Conservation (phyloP, 2,113 vertebrate species). For the Gracilinanus agilis region DNA sequence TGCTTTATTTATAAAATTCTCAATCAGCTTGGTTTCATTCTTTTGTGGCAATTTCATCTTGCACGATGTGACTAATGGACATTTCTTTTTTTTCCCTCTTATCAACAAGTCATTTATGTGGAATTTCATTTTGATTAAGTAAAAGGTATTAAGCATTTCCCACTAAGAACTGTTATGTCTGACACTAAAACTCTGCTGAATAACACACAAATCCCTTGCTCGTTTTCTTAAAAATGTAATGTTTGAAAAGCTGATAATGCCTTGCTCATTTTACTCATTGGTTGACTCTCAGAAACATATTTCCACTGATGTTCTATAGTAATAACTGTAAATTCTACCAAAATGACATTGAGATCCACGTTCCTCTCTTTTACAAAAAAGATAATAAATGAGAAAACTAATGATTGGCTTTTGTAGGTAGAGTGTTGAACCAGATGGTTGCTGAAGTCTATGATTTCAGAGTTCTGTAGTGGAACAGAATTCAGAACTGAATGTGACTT, state of each 20-base stretch:
- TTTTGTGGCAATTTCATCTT: constrained; percentile 55
- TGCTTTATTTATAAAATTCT: constrained; percentile 52
- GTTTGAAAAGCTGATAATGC: constrained; percentile 63
- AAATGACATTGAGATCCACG: constrained; percentile 36
- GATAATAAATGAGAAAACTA: constrained; percentile 48
- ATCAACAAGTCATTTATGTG: constrained; percentile 65
- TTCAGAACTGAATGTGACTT: neutral
- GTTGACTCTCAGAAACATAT: constrained; percentile 65
- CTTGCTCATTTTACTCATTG: constrained; percentile 12
- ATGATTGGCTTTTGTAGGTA: neutral
- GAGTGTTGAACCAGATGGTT: neutral
- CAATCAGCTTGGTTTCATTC: constrained; percentile 67
- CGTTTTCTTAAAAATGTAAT: constrained; percentile 53
- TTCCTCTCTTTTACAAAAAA: constrained; percentile 24
- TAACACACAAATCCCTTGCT: constrained; percentile 67
- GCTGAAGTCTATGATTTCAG: neutral
- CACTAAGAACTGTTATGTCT: constrained; percentile 51
- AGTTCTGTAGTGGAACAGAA: neutral
- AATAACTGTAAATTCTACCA: constrained; percentile 57
- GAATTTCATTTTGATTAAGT: constrained; percentile 72
- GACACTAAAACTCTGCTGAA: constrained; percentile 56
- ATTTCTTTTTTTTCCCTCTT: constrained; percentile 61
- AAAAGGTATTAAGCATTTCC: constrained; percentile 65
- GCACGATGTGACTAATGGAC: constrained; percentile 54
- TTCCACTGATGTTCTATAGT: constrained; percentile 52